Conservation (phyloP, 30 jellyfish, hydroid and myxozoan genomes). For the Phacellophora camtschatica region DNA sequence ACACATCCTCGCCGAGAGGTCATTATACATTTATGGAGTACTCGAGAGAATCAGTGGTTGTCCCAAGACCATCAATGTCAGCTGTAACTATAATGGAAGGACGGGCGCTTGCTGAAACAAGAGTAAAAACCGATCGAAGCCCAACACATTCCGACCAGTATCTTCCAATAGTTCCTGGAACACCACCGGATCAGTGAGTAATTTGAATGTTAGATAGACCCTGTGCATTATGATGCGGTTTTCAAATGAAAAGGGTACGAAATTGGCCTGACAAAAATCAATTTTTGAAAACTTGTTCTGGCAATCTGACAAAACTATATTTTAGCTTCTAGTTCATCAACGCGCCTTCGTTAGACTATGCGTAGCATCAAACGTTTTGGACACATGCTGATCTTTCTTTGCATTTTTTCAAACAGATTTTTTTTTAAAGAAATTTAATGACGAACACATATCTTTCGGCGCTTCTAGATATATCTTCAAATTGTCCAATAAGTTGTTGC, state of each 20-base stretch:
- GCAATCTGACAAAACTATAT: too few relatives aligned
- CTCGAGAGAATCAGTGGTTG: conserved; percentile 58
- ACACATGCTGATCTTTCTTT: neutral
- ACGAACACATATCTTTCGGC: too few relatives aligned
- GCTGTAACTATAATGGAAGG: conserved; percentile 25
- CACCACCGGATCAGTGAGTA: neutral
- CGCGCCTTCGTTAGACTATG: neutral
- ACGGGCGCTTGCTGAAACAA: conserved; percentile 10
- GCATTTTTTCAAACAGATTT: too few relatives aligned
- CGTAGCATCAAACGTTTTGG: neutral
- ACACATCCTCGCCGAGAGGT: conserved; percentile 25
- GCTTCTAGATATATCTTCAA: too few relatives aligned
- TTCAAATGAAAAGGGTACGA: too few relatives aligned
- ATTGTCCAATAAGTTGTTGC: too few relatives aligned
- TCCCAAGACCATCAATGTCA: conserved; percentile 39
- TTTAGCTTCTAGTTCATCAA: neutral
- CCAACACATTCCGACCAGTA: conserved; percentile 29
- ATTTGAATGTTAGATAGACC: neutral
- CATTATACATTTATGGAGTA: conserved; percentile 42
- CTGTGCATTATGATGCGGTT: too few relatives aligned
- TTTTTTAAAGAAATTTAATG: too few relatives aligned
- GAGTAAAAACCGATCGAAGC: neutral
- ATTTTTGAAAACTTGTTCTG: too few relatives aligned
- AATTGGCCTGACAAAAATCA: too few relatives aligned
- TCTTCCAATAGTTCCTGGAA: conserved; percentile 10